Percentiles rank a stretch among this genome's conserved stretches.
Conservation (phyloP, 2,797 vertebrate species). For the Chelon auratus region DNA sequence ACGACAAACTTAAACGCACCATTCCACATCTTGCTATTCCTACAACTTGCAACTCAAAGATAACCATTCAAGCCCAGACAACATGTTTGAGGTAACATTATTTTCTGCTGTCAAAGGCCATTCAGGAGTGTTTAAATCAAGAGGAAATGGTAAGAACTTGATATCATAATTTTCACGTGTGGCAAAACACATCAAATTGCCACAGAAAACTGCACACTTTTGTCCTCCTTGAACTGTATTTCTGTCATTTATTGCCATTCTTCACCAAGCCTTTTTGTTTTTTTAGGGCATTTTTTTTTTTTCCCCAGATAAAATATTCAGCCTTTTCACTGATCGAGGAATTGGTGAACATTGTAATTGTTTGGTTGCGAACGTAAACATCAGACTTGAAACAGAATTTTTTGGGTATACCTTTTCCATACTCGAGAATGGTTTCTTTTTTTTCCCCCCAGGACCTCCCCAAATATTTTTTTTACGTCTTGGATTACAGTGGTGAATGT, state of each 20-base stretch:
- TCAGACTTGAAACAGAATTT: conserved; percentile 81
- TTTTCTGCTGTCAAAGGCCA: conserved; percentile 62
- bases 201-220: conserved; percentile 43
- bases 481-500: conserved; percentile 69
- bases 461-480: conserved; percentile 45
- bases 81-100: conserved; percentile 74
- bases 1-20: conserved; percentile 33
- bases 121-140: conserved; percentile 59
- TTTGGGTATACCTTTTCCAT: conserved; percentile 54
- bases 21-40: conserved; percentile 23
- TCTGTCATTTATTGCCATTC: conserved; percentile 90
- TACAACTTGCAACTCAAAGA: conserved; percentile 44
- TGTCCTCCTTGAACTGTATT: conserved; percentile 42
- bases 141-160: conserved; percentile 50
- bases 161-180: conserved; percentile 64
- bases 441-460: conserved; percentile 16
- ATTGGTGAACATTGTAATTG: conserved; percentile 56
- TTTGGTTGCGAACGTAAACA: conserved; percentile 86
- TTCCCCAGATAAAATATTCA: conserved; percentile 37
- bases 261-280: conserved; percentile 69
- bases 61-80: conserved; percentile 59
- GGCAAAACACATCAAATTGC: conserved; percentile 41
- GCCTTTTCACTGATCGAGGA: conserved; percentile 51
- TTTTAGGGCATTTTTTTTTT: conserved; percentile 36
- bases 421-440: not conserved